Base-by-base conservation (phyloP, 2,797 vertebrate genomes). In the Phrynocephalus guinanensis region DNA sequence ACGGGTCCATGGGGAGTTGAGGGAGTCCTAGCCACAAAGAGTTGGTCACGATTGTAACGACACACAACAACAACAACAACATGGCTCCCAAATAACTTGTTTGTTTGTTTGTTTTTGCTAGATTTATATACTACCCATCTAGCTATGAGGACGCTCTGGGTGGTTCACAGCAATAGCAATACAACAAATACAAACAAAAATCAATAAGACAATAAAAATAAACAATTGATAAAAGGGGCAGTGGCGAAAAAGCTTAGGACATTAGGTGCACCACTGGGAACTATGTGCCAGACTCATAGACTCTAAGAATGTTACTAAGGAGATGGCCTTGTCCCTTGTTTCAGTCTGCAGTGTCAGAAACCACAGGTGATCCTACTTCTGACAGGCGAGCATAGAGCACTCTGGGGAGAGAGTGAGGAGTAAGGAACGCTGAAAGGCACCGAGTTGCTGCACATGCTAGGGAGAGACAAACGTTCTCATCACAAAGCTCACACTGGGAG, bases 331-430 rank as follows among this genome's bases (percentile, higher is more conserved):
- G 85, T 82, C 90, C 91, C 66, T 70, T 86, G 60, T 6, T 67
- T 80, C 90, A 63, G 84, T 88, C 86, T 80, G 77, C 91, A 91
- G 92, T 90, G 84, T 82, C 84, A 94, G 66, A 89, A 93, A 75
- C 87, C 90, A 91, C 89, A 91, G 88, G 88, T 66, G 78, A 63
- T 87, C 91, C 87, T 8, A 79, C 63, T 83, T 52, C 84, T 83
- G 92, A 93, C 83, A 86, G 87, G 89, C 87, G 77, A 48, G n/a
- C 22, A 87, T 72, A 88, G 9, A 85, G 79, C 24, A 89, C 56
- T 90, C 92, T 91, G 89, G 89, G 95, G 86, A 50, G 66, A 77
- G 50, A 48, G n/a, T 73, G 73, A 28, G 20, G 8, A 75, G 85
- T 84, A 84, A 92, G 81, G 91, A 86, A 86, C 82, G 86, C 8